These are phyloP conservation scores for Falco columbarius DNA, from an alignment of 2,797 vertebrate genomes.

Conservation along the genomic window DNA sequence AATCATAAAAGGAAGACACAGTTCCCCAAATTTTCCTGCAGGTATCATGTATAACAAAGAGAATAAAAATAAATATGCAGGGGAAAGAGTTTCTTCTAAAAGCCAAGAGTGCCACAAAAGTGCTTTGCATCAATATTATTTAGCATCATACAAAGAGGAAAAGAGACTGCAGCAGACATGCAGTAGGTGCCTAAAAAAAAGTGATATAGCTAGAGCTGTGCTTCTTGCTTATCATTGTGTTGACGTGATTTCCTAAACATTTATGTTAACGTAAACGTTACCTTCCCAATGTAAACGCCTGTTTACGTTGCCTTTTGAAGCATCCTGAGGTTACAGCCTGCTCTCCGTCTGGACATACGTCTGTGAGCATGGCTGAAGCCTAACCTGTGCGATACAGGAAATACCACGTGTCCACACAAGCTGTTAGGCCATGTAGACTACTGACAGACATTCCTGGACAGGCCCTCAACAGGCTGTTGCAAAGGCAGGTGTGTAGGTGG, in stretches of 20 bases:
- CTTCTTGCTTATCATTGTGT: not conserved
- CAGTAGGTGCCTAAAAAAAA: not conserved
- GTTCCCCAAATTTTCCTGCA: not conserved
- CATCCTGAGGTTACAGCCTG: not conserved
- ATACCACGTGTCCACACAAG: not conserved
- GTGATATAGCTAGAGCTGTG: not conserved
- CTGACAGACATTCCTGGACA: rapidly evolving
- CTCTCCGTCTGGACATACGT: not conserved
- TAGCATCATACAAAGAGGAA: not conserved
- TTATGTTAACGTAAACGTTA: no score
- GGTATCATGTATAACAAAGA: not conserved
- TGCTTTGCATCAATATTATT: not conserved
- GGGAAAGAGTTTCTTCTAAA: not conserved
- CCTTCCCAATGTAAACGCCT: not conserved
- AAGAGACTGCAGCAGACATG: not conserved
- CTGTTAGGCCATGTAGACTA: not conserved
- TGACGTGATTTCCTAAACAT: not conserved
- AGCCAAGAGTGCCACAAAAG: not conserved
- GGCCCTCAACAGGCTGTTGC: not conserved
- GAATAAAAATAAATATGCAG: not conserved
- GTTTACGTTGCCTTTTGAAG: not conserved
- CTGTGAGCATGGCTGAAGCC: not conserved
- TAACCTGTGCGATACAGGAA: not conserved
- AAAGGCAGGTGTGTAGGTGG: not conserved
- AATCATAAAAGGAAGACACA: not conserved